A percentile compares a stretch with the other conserved stretches of the same genome.
These are phyloP conservation scores for Thumatha senex DNA, from an alignment of 2,888 invertebrate genomes.

Conservation along the genomic window DNA sequence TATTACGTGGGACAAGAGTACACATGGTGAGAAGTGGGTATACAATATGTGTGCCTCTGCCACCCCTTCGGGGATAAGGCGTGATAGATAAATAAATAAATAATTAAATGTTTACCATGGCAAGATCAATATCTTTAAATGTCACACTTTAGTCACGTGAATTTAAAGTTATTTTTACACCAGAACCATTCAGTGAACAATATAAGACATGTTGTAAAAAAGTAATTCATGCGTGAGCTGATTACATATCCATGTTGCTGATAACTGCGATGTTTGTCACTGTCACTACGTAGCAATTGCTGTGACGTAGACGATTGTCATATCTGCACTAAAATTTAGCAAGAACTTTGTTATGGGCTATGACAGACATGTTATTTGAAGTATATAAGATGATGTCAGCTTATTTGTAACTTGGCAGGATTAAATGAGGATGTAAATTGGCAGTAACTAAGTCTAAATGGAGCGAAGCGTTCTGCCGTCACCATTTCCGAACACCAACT, in stretches of 20 bases:
- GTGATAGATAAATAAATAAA: too few species aligned
- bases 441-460: too few species aligned
- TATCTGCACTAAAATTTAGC: constrained; percentile 6
- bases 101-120: too few species aligned
- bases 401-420: not conserved
- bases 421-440: too few species aligned
- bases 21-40: too few species aligned
- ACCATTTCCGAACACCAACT: too few species aligned
- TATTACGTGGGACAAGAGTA: too few species aligned
- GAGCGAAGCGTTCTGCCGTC: too few species aligned
- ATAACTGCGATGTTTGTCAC: constrained; percentile 20
- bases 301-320: constrained; percentile 28
- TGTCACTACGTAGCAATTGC: constrained; percentile 10
- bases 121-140: too few species aligned
- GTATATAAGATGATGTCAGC: not conserved
- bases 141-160: not conserved
- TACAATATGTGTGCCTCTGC: too few species aligned
- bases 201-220: constrained; percentile 9
- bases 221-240: constrained; percentile 12
- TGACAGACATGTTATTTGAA: not conserved
- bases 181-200: not conserved
- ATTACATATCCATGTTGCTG: constrained; percentile 26
- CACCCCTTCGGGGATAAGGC: too few species aligned
- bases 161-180: not conserved
- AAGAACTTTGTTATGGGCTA: not conserved